Evolutionary conservation across 2,888 invertebrate species (phyloP), one percentile per base, ranked within the genome.

Genomic region (Platycheirus rosarum): DNA sequence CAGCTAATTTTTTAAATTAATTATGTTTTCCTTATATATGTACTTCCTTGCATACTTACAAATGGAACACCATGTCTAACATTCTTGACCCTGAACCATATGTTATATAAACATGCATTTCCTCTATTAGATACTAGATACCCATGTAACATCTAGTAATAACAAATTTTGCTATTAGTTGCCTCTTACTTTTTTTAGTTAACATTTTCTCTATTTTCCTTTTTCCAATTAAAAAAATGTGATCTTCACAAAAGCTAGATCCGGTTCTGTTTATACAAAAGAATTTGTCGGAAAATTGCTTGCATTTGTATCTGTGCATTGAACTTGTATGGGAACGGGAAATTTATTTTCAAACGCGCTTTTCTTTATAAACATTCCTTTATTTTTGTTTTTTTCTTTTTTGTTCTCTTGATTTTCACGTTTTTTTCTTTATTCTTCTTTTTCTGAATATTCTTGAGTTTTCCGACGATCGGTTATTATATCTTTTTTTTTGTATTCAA

Each of bases 301-400:
- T 60, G 65, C 75, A 40, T 44, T 70, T 26, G 79, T 80, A 35
- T 75, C 44, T 76, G 76, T 76, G 76, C 80, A 71, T 76, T 80
- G 80, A 80, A 80, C 80, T 80, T 80, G 80, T 80, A 35, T 70
- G 35, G 9, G 16, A 18, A 48, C 16, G 37, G 29, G 62, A 75
- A 60, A 55, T 69, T 51, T 37, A 51, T 70, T 80, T 75, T 60
- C 29, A 42, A 79, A 66, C 35, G 60, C 70, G 76, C 46, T 76
- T 70, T 71, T 20, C 48, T 42, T 48, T 53, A 51, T 37, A 62
- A 23, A 62, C 14, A n/a, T 51, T 35, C 6, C 9, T 14, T 11
- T 23, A 32, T 16, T 37, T 16, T 26, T 9, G 11, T 11, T 37
- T 42, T 35, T 35, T 14, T 1, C 7, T 26, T 42, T n/a, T n/a